Evolutionary conservation across 2,113 vertebrate species (phyloP).

Genomic region (Oreochromis niloticus): DNA sequence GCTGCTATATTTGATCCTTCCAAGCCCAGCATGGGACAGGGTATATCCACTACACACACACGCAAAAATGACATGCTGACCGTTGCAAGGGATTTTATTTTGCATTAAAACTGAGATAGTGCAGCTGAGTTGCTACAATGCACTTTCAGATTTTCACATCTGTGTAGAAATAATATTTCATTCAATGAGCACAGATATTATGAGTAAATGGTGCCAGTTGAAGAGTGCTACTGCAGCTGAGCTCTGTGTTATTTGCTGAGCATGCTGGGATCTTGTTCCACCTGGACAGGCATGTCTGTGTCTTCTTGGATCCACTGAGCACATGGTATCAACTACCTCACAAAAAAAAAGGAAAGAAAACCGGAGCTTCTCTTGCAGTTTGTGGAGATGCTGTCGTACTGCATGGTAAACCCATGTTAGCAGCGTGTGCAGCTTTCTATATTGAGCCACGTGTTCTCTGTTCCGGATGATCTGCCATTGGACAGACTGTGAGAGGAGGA

Average conservation of each 20-base stretch:
- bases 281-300: not conserved
- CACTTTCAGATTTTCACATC: not conserved
- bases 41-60: not conserved
- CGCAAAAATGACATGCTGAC: not conserved
- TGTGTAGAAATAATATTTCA: not conserved
- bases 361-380: not conserved
- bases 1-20: constrained; percentile 13
- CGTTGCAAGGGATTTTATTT: not conserved
- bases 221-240: not conserved
- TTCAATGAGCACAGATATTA: not conserved
- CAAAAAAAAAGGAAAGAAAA: not conserved
- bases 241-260: constrained; percentile 18
- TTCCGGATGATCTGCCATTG: not conserved
- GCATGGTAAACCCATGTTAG: not conserved
- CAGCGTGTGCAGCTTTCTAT: not conserved
- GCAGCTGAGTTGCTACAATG: not conserved
- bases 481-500: not conserved
- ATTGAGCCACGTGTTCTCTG: not conserved
- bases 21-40: not conserved
- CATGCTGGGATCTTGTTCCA: constrained; percentile 25
- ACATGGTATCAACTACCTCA: not conserved
- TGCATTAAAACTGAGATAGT: not conserved
- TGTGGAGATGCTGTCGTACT: not conserved
- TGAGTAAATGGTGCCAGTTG: not conserved
- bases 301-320: not conserved